Conservation (phyloP, 2,888 invertebrate species). For the Xestoiulus laeticollis region DNA sequence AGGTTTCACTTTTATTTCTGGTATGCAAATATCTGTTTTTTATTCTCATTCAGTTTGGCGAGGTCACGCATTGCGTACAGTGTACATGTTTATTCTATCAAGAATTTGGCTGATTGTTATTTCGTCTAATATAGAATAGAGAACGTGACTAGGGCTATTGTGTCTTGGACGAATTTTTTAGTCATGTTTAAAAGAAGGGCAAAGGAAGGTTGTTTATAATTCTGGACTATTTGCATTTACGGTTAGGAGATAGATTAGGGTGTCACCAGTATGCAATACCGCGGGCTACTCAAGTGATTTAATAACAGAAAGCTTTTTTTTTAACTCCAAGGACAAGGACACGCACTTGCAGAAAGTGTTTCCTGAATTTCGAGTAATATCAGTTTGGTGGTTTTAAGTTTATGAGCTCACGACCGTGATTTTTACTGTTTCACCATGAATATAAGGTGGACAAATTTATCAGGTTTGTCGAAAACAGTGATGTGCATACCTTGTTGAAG, state of each 20-base stretch:
- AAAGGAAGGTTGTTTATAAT: background rate
- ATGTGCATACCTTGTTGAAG: background rate
- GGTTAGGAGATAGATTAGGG: background rate
- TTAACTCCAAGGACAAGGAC: constrained; percentile 18
- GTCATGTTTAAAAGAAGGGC: background rate
- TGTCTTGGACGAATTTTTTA: background rate
- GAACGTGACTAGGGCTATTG: too few species aligned
- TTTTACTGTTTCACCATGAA: background rate
- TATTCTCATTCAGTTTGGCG: too few species aligned
- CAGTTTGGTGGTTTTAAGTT: background rate
- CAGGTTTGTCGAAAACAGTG: background rate
- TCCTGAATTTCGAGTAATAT: background rate
- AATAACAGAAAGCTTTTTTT: constrained; percentile 26
- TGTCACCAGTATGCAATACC: constrained; percentile 18
- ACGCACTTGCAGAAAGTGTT: constrained; percentile 22
- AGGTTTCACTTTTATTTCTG: too few species aligned
- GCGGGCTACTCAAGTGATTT: constrained; percentile 10
- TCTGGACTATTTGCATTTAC: background rate
- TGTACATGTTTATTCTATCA: too few species aligned
- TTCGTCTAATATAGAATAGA: too few species aligned
- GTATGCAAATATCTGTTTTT: too few species aligned
- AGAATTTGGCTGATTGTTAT: too few species aligned
- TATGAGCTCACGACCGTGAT: constrained; percentile 4
- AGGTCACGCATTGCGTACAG: too few species aligned
- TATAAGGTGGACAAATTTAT: background rate